Percentiles rank a stretch among this genome's conserved stretches.
These are phyloP conservation scores for Nephila pilipes DNA, from an alignment of 1,140 invertebrate species.

Conservation along the genomic window DNA sequence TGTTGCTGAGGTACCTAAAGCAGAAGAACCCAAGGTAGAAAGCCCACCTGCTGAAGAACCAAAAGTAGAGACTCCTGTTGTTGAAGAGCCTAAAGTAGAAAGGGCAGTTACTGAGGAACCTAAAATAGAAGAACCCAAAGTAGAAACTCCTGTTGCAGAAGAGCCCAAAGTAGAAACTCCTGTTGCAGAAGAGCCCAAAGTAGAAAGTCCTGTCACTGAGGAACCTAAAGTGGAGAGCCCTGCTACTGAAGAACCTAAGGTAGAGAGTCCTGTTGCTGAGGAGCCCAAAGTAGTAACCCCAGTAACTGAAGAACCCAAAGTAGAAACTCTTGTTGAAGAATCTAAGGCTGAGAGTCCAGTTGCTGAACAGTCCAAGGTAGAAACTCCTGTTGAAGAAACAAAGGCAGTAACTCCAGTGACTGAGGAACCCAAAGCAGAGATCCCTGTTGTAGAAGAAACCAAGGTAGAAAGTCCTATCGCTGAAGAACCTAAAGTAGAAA, in stretches of 20 bases:
- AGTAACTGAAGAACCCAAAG: slow-evolving; percentile 29
- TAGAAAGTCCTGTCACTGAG: background rate
- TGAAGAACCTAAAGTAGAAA: background rate
- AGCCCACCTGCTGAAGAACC: slow-evolving; percentile 7
- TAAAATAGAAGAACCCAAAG: slow-evolving; percentile 27
- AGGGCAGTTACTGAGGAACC: slow-evolving; percentile 15
- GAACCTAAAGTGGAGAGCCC: slow-evolving; percentile 1
- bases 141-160: slow-evolving; percentile 23
- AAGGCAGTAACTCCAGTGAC: slow-evolving; percentile 8
- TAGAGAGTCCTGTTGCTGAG: background rate
- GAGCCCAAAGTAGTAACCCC: background rate
- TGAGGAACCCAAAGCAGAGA: slow-evolving; percentile 31
- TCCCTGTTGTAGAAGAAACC: slow-evolving; percentile 2
- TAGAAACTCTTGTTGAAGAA: slow-evolving; percentile 18
- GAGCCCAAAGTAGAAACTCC: background rate
- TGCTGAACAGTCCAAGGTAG: background rate
- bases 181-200: background rate
- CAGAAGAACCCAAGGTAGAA: slow-evolving; percentile 37
- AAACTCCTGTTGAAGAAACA: background rate
- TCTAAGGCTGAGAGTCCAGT: slow-evolving; percentile 13
- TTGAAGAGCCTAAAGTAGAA: background rate
- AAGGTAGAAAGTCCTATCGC: background rate
- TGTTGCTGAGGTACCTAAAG: background rate
- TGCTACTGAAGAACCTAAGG: slow-evolving; percentile 9
- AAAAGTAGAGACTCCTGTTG: background rate